Conservation (phyloP, 2,888 invertebrate genomes). For the Acanthosoma haemorrhoidale region DNA sequence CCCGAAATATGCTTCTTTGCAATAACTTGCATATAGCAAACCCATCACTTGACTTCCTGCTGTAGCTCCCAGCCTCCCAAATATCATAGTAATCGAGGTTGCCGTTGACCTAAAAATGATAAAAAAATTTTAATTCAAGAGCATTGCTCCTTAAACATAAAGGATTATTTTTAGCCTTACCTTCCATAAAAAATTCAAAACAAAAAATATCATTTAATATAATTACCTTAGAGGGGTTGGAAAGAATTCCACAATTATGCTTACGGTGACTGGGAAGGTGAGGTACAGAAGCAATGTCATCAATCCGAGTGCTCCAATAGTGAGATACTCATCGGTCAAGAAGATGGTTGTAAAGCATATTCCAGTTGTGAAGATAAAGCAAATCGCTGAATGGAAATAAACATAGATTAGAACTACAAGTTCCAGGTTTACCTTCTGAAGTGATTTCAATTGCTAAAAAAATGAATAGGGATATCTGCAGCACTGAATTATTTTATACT, state of each 20-base stretch:
- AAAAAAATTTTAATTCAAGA: no score
- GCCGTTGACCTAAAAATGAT: slow-evolving; percentile 9
- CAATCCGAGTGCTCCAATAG: neutral
- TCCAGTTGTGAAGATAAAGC: neutral
- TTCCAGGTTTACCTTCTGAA: no score
- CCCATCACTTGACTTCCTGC: slow-evolving; percentile 6
- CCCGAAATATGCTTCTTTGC: slow-evolving; percentile 24
- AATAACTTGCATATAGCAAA: neutral
- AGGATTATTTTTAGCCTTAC: no score
- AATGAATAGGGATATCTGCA: no score
- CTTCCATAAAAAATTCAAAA: no score
- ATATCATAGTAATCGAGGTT: slow-evolving; percentile 3
- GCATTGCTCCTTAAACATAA: no score
- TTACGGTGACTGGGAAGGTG: slow-evolving; percentile 15
- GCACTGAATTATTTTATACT: neutral
- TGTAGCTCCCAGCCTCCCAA: neutral
- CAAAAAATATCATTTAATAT: no score
- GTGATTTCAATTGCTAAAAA: no score
- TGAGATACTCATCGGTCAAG: neutral
- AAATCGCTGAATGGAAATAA: neutral
- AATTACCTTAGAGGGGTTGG: slow-evolving; percentile 25
- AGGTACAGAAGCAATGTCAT: neutral
- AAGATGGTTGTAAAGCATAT: neutral
- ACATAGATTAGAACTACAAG: neutral
- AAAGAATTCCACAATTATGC: slow-evolving; percentile 25